Percentiles rank a stretch among this genome's conserved stretches.
Conservation (phyloP, 2,797 vertebrate genomes). For the Protosalanx chinensis region DNA sequence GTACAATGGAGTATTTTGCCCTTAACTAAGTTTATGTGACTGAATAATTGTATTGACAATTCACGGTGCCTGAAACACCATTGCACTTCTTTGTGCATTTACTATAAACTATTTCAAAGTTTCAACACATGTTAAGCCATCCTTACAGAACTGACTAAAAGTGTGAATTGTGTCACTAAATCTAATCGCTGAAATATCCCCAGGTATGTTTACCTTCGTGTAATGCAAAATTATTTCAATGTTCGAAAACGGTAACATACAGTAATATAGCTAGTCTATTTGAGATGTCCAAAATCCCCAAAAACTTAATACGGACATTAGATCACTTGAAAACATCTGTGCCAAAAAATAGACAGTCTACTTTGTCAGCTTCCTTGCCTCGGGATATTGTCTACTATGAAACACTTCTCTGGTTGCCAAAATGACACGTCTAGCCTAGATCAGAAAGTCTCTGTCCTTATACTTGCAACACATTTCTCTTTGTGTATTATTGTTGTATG, state of each 20-base stretch:
- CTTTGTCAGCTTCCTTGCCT: not conserved
- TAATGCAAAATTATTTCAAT: not conserved
- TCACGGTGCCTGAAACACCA: not conserved
- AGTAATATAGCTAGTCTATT: not conserved
- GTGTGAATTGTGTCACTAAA: not conserved
- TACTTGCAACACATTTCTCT: not conserved
- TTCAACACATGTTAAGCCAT: not conserved
- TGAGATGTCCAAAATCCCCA: not conserved
- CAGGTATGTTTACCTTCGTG: not conserved
- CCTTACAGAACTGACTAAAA: not conserved
- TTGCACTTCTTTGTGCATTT: not conserved
- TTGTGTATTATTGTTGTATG: not conserved
- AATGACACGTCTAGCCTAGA: not conserved
- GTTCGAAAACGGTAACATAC: not conserved
- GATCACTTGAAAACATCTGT: not conserved
- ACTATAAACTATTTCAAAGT: not conserved
- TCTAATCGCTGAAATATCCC: too few species aligned
- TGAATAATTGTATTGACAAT: conserved; percentile 13
- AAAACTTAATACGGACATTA: not conserved
- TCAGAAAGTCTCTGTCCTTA: not conserved
- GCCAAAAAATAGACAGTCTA: not conserved
- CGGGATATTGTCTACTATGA: not conserved
- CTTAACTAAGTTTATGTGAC: not conserved
- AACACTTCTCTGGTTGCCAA: not conserved
- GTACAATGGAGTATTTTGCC: not conserved